phyloP scores from a whole-genome alignment of 2,113 vertebrate genomes.

The Corythornis cristatus region DNA sequence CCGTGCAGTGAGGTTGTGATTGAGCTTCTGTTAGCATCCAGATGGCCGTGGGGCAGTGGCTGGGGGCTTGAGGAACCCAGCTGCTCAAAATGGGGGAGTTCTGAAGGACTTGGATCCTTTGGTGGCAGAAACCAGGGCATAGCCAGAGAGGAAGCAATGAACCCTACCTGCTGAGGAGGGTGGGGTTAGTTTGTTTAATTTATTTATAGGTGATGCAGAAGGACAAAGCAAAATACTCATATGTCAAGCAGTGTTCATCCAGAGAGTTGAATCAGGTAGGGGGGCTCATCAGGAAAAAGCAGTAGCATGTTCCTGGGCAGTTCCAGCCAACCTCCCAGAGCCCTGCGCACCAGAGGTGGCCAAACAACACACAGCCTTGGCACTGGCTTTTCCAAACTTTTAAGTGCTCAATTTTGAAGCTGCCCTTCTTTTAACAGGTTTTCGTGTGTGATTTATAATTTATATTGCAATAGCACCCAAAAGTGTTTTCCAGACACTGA shows the following conservation, averaged over 20 bases:
- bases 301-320: background rate
- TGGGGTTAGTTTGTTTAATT: background rate
- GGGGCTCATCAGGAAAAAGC: background rate
- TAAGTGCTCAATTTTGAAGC: background rate
- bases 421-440: background rate
- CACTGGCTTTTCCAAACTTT: background rate
- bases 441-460: constrained; percentile 11
- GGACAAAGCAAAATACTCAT: background rate
- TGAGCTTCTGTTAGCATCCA: accelerated
- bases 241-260: accelerated
- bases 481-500: constrained; percentile 29
- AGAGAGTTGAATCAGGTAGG: accelerated
- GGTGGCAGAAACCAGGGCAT: background rate
- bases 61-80: background rate
- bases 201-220: background rate
- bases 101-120: background rate
- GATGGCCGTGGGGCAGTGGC: background rate
- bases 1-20: accelerated
- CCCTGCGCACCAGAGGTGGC: background rate
- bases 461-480: constrained; percentile 3
- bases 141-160: background rate
- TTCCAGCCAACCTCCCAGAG: background rate
- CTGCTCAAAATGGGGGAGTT: accelerated
- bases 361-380: accelerated
- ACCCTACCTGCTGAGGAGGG: background rate